These are phyloP conservation scores for Drosophila insularis DNA, from an alignment of 1,140 invertebrate species.

Conservation along the genomic window DNA sequence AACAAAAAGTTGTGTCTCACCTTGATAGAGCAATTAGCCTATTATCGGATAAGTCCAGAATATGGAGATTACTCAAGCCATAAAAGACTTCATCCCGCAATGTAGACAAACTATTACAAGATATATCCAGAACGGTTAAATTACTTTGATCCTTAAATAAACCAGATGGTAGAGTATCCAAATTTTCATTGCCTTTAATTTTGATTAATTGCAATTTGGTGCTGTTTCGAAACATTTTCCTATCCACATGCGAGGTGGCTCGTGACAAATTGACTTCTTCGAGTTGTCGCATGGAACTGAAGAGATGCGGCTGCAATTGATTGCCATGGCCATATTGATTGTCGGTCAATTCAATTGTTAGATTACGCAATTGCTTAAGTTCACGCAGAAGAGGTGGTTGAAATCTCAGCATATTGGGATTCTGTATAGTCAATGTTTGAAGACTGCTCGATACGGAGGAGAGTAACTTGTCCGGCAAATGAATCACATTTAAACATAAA, in stretches of 20 bases:
- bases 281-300: constrained; percentile 78
- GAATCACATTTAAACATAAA: constrained; percentile 36
- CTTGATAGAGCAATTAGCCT: constrained; percentile 61
- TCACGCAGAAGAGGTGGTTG: constrained; percentile 32
- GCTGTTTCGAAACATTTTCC: constrained; percentile 84
- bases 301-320: constrained; percentile 36
- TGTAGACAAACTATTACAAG: constrained; percentile 83
- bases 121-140: constrained; percentile 84
- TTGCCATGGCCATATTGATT: not conserved
- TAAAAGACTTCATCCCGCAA: constrained; percentile 84
- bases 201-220: constrained; percentile 83
- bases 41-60: constrained; percentile 84
- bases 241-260: constrained; percentile 79
- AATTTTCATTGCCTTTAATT: constrained; percentile 84
- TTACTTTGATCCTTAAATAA: constrained; percentile 85
- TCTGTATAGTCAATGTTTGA: constrained; percentile 46
- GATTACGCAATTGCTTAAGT: constrained; percentile 53
- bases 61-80: constrained; percentile 83
- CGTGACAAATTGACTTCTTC: constrained; percentile 83
- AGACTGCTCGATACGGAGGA: constrained; percentile 41
- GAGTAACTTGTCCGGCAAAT: constrained; percentile 41
- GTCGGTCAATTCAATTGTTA: constrained; percentile 38
- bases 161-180: constrained; percentile 83
- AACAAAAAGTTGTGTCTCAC: constrained; percentile 38
- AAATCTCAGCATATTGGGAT: constrained; percentile 51